Evolutionary conservation across 2,888 invertebrate genomes (phyloP).

Genomic region (Hipparchia semele): DNA sequence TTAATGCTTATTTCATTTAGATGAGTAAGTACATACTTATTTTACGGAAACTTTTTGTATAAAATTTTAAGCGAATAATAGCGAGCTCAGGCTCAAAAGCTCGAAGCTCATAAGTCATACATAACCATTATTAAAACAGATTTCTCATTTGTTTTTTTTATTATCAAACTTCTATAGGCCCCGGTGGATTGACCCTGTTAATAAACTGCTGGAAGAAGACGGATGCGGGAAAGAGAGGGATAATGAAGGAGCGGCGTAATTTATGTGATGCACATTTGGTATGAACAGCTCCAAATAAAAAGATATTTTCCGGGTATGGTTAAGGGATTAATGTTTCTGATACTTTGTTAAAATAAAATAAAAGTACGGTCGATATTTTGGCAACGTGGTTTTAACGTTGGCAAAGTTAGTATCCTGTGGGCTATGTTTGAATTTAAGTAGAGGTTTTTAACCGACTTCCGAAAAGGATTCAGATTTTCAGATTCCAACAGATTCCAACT

Average conservation of each 20-base stretch:
- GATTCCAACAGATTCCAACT: too few species aligned
- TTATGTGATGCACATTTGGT: conserved; percentile 82
- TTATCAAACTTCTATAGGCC: conserved; percentile 57
- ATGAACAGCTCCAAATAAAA: conserved; percentile 76
- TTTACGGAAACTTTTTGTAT: too few species aligned
- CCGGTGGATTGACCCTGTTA: conserved; percentile 68
- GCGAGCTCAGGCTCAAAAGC: too few species aligned
- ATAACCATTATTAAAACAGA: neutral
- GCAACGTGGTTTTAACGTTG: too few species aligned
- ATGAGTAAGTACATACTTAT: too few species aligned
- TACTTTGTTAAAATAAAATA: neutral
- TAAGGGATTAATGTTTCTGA: conserved; percentile 59
- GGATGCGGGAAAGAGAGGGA: conserved; percentile 69
- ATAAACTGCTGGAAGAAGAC: conserved; percentile 69
- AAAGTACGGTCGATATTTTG: too few species aligned
- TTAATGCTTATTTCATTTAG: too few species aligned
- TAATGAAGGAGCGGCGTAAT: conserved; percentile 72
- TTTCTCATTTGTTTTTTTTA: conserved; percentile 53
- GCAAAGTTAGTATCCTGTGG: too few species aligned
- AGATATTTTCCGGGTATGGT: conserved; percentile 66
- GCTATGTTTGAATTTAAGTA: too few species aligned
- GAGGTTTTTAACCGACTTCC: too few species aligned
- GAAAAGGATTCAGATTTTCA: too few species aligned
- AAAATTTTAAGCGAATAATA: too few species aligned
- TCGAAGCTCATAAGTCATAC: neutral